phyloP scores from a whole-genome alignment of 2,888 invertebrate genomes.

The Drosophila koepferae region DNA sequence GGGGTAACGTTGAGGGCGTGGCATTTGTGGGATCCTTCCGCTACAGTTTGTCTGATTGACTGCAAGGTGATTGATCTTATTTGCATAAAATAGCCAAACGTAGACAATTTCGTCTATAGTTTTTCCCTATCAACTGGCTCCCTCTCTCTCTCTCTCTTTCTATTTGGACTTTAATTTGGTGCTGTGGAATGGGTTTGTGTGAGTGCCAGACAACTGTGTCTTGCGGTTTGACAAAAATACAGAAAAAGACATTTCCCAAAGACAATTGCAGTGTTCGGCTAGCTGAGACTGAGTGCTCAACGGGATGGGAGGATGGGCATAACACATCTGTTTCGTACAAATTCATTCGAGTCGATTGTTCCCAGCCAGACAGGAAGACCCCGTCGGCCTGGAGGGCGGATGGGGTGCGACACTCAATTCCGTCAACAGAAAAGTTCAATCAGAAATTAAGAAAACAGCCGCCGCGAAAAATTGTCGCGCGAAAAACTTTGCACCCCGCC shows the following conservation, averaged over 20 bases:
- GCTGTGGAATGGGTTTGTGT: background rate
- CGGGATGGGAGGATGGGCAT: slow-evolving; percentile 24
- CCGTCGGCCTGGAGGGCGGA: slow-evolving; percentile 6
- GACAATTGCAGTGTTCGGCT: slow-evolving; percentile 54
- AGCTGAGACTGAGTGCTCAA: background rate
- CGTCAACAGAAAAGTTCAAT: slow-evolving; percentile 81
- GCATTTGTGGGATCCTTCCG: slow-evolving; percentile 38
- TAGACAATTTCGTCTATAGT: slow-evolving; percentile 29
- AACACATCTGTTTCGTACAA: slow-evolving; percentile 77
- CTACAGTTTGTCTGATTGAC: slow-evolving; percentile 66
- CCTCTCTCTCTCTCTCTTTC: background rate
- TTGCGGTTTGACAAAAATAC: slow-evolving; percentile 66
- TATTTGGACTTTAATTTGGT: slow-evolving; percentile 63
- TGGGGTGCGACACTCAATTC: slow-evolving; percentile 55
- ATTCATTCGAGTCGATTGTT: slow-evolving; percentile 75
- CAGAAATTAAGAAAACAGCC: slow-evolving; percentile 81
- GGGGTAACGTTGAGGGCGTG: background rate
- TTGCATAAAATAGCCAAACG: slow-evolving; percentile 72
- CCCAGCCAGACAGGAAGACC: slow-evolving; percentile 36
- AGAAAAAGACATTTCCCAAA: slow-evolving; percentile 49
- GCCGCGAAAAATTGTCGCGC: slow-evolving; percentile 71
- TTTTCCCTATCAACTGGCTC: slow-evolving; percentile 1
- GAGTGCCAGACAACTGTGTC: slow-evolving; percentile 61
- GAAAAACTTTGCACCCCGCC: slow-evolving; percentile 58
- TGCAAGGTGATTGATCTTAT: slow-evolving; percentile 77